Evolutionary conservation across 2,888 invertebrate genomes (phyloP).

Genomic region (Biston betularia): DNA sequence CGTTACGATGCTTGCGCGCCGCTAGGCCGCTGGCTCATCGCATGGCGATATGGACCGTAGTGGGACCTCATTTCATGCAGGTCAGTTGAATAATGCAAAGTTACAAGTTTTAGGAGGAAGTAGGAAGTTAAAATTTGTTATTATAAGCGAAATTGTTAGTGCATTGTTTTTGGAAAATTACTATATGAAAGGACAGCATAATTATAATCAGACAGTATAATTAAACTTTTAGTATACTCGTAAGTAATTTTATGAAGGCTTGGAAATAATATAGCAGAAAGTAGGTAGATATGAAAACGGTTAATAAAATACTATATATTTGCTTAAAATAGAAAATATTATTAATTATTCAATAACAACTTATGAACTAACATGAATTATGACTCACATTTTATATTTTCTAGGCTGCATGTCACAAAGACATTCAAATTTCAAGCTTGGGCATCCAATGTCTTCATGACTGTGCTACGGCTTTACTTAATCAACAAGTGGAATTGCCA

Average conservation of each 20-base stretch:
- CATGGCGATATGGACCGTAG: conserved; percentile 96
- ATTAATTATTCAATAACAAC: background rate
- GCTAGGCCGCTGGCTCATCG: conserved; percentile 96
- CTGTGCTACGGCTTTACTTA: conserved; percentile 94
- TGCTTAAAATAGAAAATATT: no score
- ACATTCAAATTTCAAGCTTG: conserved; percentile 94
- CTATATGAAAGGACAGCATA: no score
- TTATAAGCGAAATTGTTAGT: no score
- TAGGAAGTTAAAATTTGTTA: background rate
- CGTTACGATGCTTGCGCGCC: conserved; percentile 94
- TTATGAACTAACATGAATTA: background rate
- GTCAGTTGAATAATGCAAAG: conserved; percentile 63
- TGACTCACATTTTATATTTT: conserved; percentile 15
- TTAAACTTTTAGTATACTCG: background rate
- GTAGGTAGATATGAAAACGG: background rate
- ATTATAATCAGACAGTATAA: no score
- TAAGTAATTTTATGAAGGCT: background rate
- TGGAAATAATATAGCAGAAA: background rate
- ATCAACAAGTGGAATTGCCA: conserved; percentile 94
- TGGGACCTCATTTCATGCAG: conserved; percentile 97
- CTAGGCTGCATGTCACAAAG: conserved; percentile 96
- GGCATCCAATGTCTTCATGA: conserved; percentile 97
- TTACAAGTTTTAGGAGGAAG: background rate
- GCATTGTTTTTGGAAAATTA: no score
- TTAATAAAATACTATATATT: background rate